phyloP scores from a whole-genome alignment of 2,888 invertebrate species.

The Rhagonycha lutea region DNA sequence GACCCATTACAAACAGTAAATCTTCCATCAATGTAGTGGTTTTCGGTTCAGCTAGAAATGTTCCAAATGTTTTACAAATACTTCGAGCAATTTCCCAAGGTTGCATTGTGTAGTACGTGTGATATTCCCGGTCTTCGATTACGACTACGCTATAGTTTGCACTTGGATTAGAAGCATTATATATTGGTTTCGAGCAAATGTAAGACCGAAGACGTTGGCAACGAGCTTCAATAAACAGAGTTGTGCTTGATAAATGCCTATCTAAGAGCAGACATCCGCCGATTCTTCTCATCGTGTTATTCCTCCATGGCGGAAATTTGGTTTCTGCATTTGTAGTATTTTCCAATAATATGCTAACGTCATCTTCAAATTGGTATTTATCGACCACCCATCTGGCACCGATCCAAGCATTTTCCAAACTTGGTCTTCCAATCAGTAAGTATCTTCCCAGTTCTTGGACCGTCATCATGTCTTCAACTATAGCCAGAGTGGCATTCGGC shows the following conservation, averaged over 20 bases:
- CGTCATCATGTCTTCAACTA: background rate
- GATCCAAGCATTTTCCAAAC: slow-evolving; percentile 61
- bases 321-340: background rate
- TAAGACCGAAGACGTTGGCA: slow-evolving; percentile 60
- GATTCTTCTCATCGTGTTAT: slow-evolving; percentile 35
- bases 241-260: slow-evolving; percentile 52
- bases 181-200: slow-evolving; percentile 53
- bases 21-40: too few species aligned
- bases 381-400: slow-evolving; percentile 49
- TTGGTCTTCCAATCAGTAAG: slow-evolving; percentile 57
- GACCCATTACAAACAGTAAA: background rate
- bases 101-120: background rate
- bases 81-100: background rate
- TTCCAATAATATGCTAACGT: background rate
- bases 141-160: background rate
- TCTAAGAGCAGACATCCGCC: slow-evolving; percentile 59
- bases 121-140: background rate
- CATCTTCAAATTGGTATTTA: background rate
- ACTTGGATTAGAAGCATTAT: background rate
- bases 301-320: background rate
- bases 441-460: slow-evolving; percentile 52
- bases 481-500: background rate
- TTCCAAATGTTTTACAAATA: background rate
- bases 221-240: slow-evolving; percentile 57
- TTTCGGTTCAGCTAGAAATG: background rate